Base-by-base conservation (phyloP, 2,888 invertebrate species). In the Harpalus rufipes region DNA sequence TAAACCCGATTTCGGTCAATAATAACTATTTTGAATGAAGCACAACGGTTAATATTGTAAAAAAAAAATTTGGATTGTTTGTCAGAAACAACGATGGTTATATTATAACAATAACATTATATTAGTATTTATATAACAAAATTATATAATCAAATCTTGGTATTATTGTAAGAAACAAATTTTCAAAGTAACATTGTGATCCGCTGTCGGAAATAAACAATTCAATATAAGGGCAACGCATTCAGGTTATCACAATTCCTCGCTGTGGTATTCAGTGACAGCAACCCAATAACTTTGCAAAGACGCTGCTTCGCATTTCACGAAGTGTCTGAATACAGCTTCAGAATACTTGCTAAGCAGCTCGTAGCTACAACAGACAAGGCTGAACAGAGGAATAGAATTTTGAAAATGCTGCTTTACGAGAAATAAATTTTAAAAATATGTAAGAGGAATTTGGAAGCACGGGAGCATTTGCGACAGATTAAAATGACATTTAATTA, bases 221-320 rank as follows among this genome's bases (percentile, higher is more conserved):
- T 68, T 39, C 14, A 14, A 68, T 41, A 68, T 68, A 63, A 1
- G 21, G 63, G n/a, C 6, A 32, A 14, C 68, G 68, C 39, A 39
- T 68, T 14, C 68, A 68, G 32, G 32, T 68, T 39, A 68, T 68
- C 68, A 68, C 68, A 68, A 68, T 68, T 68, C 68, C 18, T 21
- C 68, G 14, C 32, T 68, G n/a, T 39, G 63, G 21, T 8, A 32
- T 39, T 68, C 39, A 8, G 68, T 39, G 39, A 68, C 68, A 68
- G 68, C 68, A 32, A n/a, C 68, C 68, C 14, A 68, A 68, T 68
- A 68, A 68, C 68, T 68, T 68, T 68, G 12, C 68, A 39, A 68
- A 68, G 68, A 68, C 68, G 68, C 8, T 14, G 39, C 39, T 32
- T 51, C 44, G 8, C 44, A 51, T 51, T 51, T 51, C 12, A 39